Evolutionary conservation across 2,797 vertebrate genomes (phyloP), one percentile per base, ranked within the genome.

Genomic region (Xerus rutilus): DNA sequence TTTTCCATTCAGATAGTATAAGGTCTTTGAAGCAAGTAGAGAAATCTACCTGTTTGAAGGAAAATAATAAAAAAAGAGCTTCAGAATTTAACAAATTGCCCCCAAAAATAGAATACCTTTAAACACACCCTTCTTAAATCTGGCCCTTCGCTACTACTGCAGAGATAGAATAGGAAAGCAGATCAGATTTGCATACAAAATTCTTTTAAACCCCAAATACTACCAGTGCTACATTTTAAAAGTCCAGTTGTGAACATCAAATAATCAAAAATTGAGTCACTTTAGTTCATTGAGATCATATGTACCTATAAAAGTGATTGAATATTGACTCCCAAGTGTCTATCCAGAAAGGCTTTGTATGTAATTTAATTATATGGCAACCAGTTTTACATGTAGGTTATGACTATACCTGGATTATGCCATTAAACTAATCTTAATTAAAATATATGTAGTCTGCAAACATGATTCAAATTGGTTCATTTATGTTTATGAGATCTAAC

Each of bases 381-480:
- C 96, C 97, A 96, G 94, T 98, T 98, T 98, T 97, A 96, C 95
- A 94, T 98, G 96, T 98, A 98, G 98, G 96, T 97, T 96, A 97
- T 97, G 93, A 98, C 94, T 97, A 98, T 97, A 98, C 95, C 96
- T 98, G 97, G 96, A 98, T 98, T 98, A 98, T 96, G 98, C 96
- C 97, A 97, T 98, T 97, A 97, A 97, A 94, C 98, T 98, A 98
- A 98, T 98, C 98, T 98, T 98, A 98, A 98, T 98, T 98, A 98
- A 98, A 98, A 98, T 84, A 93, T 86, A 69, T 77, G 78, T 96
- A 97, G 97, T 98, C 98, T 98, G 96, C 97, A 98, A 98, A 98
- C 98, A 98, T 98, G 96, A 97, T 98, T 98, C 97, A 97, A 98
- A 96, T 97, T 98, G 97, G 96, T 98, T 97, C 98, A 96, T 98